Evolutionary conservation across 2,797 vertebrate genomes (phyloP).

Genomic region (Heteromormyrus szaboi): DNA sequence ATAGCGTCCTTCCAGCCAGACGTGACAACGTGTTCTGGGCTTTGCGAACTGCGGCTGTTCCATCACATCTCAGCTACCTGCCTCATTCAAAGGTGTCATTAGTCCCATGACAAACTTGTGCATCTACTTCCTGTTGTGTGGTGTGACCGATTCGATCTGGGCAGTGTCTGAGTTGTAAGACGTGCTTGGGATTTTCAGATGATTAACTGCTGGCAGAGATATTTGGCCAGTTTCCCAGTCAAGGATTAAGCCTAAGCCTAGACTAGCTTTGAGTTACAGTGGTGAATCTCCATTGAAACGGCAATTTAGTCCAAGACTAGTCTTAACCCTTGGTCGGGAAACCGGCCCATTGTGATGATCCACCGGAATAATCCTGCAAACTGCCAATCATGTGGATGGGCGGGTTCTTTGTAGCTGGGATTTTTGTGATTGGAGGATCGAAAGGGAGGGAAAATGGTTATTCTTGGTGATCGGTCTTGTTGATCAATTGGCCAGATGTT

Average conservation of each 20-base stretch:
- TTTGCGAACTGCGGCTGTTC: background rate
- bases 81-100: background rate
- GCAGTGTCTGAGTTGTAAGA: background rate
- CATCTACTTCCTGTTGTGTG: background rate
- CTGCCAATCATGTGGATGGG: background rate
- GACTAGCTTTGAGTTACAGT: no score
- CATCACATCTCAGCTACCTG: background rate
- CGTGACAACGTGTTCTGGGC: background rate
- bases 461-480: background rate
- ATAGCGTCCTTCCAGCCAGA: background rate
- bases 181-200: background rate
- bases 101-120: background rate
- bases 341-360: background rate
- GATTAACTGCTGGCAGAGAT: background rate
- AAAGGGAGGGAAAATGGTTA: background rate
- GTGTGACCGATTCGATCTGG: background rate
- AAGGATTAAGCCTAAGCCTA: no score
- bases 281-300: no score
- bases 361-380: background rate
- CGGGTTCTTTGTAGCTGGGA: background rate
- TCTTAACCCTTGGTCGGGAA: no score
- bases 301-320: no score
- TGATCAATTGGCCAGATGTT: background rate
- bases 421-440: background rate
- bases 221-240: background rate